Base-by-base conservation (phyloP, 2,797 vertebrate species). In the Schizothorax lantsangensis region DNA sequence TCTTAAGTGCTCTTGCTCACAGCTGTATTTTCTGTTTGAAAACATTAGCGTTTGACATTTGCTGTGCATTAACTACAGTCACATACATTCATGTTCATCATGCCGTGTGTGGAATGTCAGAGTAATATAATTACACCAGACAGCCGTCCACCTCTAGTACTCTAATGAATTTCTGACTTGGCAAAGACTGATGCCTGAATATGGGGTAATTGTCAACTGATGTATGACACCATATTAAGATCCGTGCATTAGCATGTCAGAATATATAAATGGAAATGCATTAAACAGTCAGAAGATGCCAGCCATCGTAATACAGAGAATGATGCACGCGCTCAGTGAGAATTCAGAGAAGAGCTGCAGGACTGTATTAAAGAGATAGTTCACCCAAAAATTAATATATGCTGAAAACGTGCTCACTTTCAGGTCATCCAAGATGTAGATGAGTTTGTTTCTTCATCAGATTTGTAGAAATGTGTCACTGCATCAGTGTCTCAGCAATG, bases 161-260 rank as follows among this genome's bases (percentile, higher is more conserved):
- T 45, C 79, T 85, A 88, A 89, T 88, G 88, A 26, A 75, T 71
- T 75, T 78, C 71, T 68, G 19, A 84, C 68, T 62, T 84, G 81
- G 82, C 89, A 74, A 75, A 86, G 84, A 90, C 88, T 79, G 84
- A 90, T 64, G 79, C 78, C 49, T 62, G 68, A 36, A 81, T 86
- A 74, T 77, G 66, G 57, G 69, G 82, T 80, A 47, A 79, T 40
- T 86, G 81, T 89, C 72, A 86, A 78, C 84, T 86, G 89, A 88
- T 90, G 87, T 87, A 87, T 86, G 75, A 83, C 86, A 57, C 82
- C 49, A 23, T 49, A 86, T 89, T 88, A 83, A 85, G 79, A 86
- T 57, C 80, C 79, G 45, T 72, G 86, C 82, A 89, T 90, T 89
- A 89, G 85, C 83, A 66, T 74, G 87, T 88, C 88, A 85, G 80